Base-by-base conservation (phyloP, 2,113 vertebrate species). In the Leptosomus discolor region DNA sequence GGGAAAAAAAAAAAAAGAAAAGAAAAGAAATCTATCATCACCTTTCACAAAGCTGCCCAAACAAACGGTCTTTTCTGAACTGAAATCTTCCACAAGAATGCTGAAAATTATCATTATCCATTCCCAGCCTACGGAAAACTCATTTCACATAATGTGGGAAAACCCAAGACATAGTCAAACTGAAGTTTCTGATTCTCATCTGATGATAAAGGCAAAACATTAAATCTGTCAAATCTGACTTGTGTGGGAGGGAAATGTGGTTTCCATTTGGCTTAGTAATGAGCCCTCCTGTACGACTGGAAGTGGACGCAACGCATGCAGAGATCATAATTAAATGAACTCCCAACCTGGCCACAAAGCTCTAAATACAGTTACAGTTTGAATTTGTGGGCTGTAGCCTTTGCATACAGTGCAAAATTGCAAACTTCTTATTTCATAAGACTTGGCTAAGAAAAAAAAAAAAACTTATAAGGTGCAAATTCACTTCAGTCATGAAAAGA, bases 1-100 rank as follows among this genome's bases (percentile, higher is more conserved):
- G 0, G 1, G 15, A 23, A 26, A 32, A 17, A 15, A 8, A 21
- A 18, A 13, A 53, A 43, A 16, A 20, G 14, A 14, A 15, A 36
- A 26, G 1, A 73, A 88, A 37, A 71, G n/a, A n/a, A n/a, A n/a
- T n/a, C n/a, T 2, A 9, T 39, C 24, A 9, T 30, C 4, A 0
- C 19, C 4, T 80, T 37, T 32, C 39, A 23, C 46, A 81, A 54
- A 69, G 9, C 30, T 82, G n/a, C 7, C 64, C n/a, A 2, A 5
- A 27, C 8, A 61, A 43, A n/a, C 17, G 34, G 3, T 9, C 4
- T 39, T 53, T 22, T 43, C n/a, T 41, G 18, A 53, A 82, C 5
- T 23, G 12, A 58, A 50, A 32, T 29, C 11, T 30, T 81, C 54
- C 46, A 8, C 13, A n/a, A 17, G 7, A 34, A 58, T 11, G 24